Evolutionary conservation across 2,797 vertebrate species (phyloP), one percentile per base, ranked within the genome.

Genomic region (Rhinophrynus dorsalis): DNA sequence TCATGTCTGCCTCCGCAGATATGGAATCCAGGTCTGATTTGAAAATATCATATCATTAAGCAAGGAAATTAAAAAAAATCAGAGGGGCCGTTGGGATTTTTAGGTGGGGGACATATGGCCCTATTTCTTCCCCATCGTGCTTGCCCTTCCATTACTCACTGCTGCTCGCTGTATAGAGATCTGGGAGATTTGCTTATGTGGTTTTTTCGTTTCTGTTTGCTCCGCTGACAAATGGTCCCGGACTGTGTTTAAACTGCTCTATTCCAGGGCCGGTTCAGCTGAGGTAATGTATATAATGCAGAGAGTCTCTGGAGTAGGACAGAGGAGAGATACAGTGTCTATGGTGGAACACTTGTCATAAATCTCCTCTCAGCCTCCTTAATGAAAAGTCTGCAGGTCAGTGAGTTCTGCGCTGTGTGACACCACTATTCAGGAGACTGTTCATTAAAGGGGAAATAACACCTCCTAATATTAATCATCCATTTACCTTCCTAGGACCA

Each of bases 201-300:
- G 35, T 47, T 45, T 21, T 17, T 5, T 23, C 15, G 20, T 15
- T 47, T 58, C 21, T 67, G 32, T 59, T 55, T 56, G 58, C 48
- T 52, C 20, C 23, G 5, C 23, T 59, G 66, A 68, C 55, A 68
- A 38, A 44, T 57, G 33, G 30, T 67, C 54, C 30, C n/a, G 17
- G 7, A 26, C 18, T 62, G n/a, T 62, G 58, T 70, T 26, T 63
- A 70, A 47, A 56, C 50, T 62, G 29, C 67, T 45, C 32, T 55
- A 61, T 45, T 24, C 20, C 48, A 47, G 58, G 17, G 12, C 1
- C 10, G 50, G 68, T 50, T 70, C 68, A 70, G 20, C 50, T 12
- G 50, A 56, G 68, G 68, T 62, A 61, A 69, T 10, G 38, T 29
- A 54, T 45, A 23, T 5, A 17, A 26, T 24, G 40, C 40, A 42